Evolutionary conservation across 2,113 vertebrate species (phyloP).

Genomic region (Brachyhypopomus gauderio): DNA sequence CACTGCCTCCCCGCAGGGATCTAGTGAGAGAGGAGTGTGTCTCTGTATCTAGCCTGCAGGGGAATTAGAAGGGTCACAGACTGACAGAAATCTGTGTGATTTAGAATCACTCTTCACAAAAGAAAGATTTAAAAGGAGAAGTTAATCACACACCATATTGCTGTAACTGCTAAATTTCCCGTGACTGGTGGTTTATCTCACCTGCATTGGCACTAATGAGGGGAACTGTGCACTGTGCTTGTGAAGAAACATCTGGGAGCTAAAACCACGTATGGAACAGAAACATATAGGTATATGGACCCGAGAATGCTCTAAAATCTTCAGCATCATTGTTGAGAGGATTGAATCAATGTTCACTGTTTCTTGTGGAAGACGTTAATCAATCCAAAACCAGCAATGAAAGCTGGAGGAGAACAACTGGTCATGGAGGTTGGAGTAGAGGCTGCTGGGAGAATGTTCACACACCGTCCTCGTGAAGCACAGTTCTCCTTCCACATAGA

Average conservation of each 20-base stretch:
- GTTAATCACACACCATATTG: slow-evolving; percentile 58
- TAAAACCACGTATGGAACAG: slow-evolving; percentile 6
- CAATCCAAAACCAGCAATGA: slow-evolving; percentile 63
- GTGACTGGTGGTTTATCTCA: slow-evolving; percentile 54
- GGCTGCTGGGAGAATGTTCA: slow-evolving; percentile 51
- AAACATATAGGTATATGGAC: neutral
- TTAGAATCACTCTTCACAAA: slow-evolving; percentile 55
- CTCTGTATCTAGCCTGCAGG: slow-evolving; percentile 48
- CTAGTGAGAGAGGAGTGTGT: slow-evolving; percentile 51
- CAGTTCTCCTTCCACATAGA: slow-evolving; percentile 51
- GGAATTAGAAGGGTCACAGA: slow-evolving; percentile 46
- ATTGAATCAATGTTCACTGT: neutral
- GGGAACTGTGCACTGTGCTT: neutral
- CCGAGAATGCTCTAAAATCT: neutral
- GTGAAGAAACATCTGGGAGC: neutral
- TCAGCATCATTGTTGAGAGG: neutral
- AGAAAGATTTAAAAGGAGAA: slow-evolving; percentile 46
- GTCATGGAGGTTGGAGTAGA: neutral
- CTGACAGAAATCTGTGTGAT: slow-evolving; percentile 47
- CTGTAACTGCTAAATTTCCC: slow-evolving; percentile 44
- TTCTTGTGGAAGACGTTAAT: slow-evolving; percentile 17
- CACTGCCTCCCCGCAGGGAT: slow-evolving; percentile 56
- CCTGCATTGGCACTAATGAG: slow-evolving; percentile 52
- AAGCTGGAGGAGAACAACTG: slow-evolving; percentile 42
- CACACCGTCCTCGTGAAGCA: slow-evolving; percentile 56